Evolutionary conservation across 1,140 invertebrate species (phyloP).

Genomic region (Choristoneura fumiferana): DNA sequence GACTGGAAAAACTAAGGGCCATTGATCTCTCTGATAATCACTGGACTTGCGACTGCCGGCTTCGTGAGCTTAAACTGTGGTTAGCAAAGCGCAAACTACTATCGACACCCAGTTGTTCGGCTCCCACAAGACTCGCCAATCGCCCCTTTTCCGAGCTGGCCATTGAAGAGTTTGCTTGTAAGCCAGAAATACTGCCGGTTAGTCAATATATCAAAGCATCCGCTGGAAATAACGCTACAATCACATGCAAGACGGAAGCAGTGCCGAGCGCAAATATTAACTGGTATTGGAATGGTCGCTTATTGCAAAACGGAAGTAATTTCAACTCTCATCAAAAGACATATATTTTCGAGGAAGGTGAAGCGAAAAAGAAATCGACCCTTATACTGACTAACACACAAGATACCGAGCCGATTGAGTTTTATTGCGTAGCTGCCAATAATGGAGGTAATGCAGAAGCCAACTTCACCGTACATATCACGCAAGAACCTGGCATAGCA

Average conservation of each 20-base stretch:
- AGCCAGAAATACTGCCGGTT: constrained; percentile 88
- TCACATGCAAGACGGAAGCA: constrained; percentile 88
- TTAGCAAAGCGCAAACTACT: constrained; percentile 90
- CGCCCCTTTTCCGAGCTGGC: constrained; percentile 86
- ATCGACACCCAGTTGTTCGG: constrained; percentile 86
- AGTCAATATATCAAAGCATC: constrained; percentile 87
- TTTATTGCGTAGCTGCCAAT: constrained; percentile 95
- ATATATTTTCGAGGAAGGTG: constrained; percentile 88
- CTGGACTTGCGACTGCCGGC: constrained; percentile 93
- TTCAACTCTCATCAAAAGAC: constrained; percentile 91
- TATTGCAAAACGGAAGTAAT: constrained; percentile 88
- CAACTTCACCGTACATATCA: constrained; percentile 92
- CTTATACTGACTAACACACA: constrained; percentile 92
- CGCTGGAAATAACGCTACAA: constrained; percentile 90
- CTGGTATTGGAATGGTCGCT: constrained; percentile 92
- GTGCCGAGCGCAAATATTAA: constrained; percentile 89
- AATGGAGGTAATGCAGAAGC: constrained; percentile 94
- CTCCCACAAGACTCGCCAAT: constrained; percentile 83
- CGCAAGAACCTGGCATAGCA: constrained; percentile 87
- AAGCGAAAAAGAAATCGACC: constrained; percentile 85
- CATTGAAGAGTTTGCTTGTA: constrained; percentile 92
- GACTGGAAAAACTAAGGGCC: constrained; percentile 85
- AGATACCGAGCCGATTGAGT: constrained; percentile 92
- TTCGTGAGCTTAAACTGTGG: constrained; percentile 91
- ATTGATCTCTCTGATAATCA: constrained; percentile 94